phyloP scores from a whole-genome alignment of 2,113 vertebrate species.

The Acrocephalus arundinaceus region DNA sequence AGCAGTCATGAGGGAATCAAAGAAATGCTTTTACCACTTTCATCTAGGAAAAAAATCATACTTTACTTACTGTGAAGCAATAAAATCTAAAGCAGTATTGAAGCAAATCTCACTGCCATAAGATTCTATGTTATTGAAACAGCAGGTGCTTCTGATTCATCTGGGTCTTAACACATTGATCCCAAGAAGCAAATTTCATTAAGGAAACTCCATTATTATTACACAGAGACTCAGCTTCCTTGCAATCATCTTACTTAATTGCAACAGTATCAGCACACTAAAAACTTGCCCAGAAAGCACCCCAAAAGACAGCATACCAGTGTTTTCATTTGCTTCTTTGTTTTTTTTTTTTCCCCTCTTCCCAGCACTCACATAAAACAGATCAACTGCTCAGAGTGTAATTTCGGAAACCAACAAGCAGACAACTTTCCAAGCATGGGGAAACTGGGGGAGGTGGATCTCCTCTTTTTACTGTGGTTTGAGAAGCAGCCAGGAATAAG shows the following conservation, averaged over 20 bases:
- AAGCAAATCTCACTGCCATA: slow-evolving; percentile 2
- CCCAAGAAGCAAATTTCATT: slow-evolving; percentile 50
- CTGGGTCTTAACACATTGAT: slow-evolving; percentile 37
- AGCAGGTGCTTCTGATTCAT: slow-evolving; percentile 43
- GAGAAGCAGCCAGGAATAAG: slow-evolving; percentile 11
- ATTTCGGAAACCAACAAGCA: background rate
- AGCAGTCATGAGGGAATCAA: slow-evolving; percentile 1
- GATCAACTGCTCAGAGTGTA: background rate
- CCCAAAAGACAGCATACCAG: background rate
- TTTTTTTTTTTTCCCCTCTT: background rate
- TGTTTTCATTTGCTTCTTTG: background rate
- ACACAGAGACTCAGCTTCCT: background rate
- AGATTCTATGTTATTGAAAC: slow-evolving; percentile 5
- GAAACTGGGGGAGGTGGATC: background rate
- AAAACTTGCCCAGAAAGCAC: background rate
- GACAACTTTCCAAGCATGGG: background rate
- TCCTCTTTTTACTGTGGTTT: background rate
- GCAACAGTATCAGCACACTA: background rate
- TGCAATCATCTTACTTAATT: background rate
- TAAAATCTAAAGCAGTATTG: slow-evolving; percentile 20
- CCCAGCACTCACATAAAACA: background rate
- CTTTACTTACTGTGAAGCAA: slow-evolving; percentile 29
- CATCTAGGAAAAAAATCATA: background rate
- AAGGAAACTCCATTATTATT: slow-evolving; percentile 34
- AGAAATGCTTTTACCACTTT: slow-evolving; percentile 5